A percentile compares a stretch with the other conserved stretches of the same genome.
Evolutionary conservation across 2,888 invertebrate genomes (phyloP).

Genomic region (Ischnura elegans): DNA sequence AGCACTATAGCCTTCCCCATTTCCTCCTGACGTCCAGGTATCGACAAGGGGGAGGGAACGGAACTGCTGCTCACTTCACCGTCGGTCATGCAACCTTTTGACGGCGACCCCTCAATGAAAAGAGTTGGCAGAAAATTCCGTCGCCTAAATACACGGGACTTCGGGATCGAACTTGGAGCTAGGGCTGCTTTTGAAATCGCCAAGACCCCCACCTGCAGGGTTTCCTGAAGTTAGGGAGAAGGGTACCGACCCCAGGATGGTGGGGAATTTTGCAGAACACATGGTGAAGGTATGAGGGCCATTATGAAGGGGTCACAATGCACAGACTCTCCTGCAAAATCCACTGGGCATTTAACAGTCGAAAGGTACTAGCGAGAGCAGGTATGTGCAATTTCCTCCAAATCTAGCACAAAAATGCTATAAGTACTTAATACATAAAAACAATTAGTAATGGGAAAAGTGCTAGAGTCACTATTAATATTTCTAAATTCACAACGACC

Average conservation of each 20-base stretch:
- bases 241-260: not conserved
- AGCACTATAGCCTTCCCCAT: not conserved
- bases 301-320: no score
- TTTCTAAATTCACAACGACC: no score
- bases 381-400: no score
- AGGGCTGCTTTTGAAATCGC: not conserved
- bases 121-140: slow-evolving; percentile 9
- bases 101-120: not conserved
- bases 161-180: not conserved
- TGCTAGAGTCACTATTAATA: no score
- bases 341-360: no score
- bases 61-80: not conserved
- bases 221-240: not conserved
- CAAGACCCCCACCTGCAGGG: not conserved
- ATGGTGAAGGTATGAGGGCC: no score
- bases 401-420: no score
- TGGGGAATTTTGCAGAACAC: not conserved
- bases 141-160: not conserved
- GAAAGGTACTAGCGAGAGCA: no score
- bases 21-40: not conserved
- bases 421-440: no score
- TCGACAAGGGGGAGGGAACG: not conserved
- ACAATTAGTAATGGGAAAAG: no score
- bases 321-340: no score
- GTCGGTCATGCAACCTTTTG: not conserved